Conservation (phyloP, 2,797 vertebrate species). For the Gymnocypris eckloni region DNA sequence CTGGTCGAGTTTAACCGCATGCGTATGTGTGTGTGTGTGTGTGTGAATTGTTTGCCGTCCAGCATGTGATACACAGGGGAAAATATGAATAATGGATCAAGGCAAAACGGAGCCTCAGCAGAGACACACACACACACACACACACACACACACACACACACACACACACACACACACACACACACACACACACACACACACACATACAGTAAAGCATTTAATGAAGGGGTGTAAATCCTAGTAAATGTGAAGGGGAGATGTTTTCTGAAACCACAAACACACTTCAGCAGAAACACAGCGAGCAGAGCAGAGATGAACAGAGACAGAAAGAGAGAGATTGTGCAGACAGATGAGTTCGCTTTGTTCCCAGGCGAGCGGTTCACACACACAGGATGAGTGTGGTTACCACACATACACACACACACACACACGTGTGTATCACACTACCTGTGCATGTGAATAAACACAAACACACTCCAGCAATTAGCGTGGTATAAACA, state of each 20-base stretch:
- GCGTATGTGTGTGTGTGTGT: neutral
- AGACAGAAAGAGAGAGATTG: conserved; percentile 26
- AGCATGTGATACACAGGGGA: conserved; percentile 60
- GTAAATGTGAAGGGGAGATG: conserved; percentile 6
- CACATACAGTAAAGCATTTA: neutral
- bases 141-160: neutral
- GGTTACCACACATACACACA: conserved; percentile 65
- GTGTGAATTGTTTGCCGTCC: conserved; percentile 30
- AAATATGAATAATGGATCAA: conserved; percentile 80
- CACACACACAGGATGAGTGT: conserved; percentile 75
- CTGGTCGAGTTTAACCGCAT: neutral
- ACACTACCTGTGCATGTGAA: neutral
- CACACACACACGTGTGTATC: neutral
- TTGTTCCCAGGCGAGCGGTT: conserved; percentile 81
- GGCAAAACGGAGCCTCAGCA: conserved; percentile 74
- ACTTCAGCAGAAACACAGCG: conserved; percentile 43
- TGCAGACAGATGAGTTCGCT: conserved; percentile 18
- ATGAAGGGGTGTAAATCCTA: conserved; percentile 24
- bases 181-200: neutral
- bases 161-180: too few relatives aligned
- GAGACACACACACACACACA: conserved; percentile 31
- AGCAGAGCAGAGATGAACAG: conserved; percentile 31
- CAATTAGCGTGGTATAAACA: neutral
- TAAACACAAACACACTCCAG: neutral
- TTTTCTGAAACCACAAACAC: conserved; percentile 26